These are phyloP conservation scores for Gymnoscopelus braueri DNA, from an alignment of 2,797 vertebrate genomes.

Conservation along the genomic window DNA sequence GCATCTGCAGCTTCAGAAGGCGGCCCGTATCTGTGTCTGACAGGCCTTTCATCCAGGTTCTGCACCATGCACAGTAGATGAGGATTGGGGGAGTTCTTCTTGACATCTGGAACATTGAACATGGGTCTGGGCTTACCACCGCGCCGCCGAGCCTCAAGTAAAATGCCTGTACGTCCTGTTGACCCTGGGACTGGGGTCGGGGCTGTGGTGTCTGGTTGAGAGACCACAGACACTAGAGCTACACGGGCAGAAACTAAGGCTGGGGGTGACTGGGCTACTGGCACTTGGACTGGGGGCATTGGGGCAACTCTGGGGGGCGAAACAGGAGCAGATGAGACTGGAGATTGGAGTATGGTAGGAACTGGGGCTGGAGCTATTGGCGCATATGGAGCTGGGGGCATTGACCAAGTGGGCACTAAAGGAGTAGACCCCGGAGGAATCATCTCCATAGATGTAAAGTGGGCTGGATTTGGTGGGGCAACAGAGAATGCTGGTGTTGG, in stretches of 20 bases:
- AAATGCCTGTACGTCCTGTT: constrained; percentile 88
- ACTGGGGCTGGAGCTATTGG: constrained; percentile 28
- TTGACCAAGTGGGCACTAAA: constrained; percentile 31
- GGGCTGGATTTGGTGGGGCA: constrained; percentile 44
- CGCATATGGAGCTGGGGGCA: constrained; percentile 33
- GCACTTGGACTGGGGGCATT: constrained; percentile 33
- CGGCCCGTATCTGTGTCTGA: constrained; percentile 58
- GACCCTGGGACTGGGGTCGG: constrained; percentile 58
- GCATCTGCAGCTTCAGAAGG: constrained; percentile 74
- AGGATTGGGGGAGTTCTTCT: constrained; percentile 93
- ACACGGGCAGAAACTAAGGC: constrained; percentile 39
- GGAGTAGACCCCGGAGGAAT: constrained; percentile 35
- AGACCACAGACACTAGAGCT: constrained; percentile 54
- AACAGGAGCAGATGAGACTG: constrained; percentile 10
- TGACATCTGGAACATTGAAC: constrained; percentile 89
- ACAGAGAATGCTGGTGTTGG: constrained; percentile 38
- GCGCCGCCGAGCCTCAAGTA: constrained; percentile 89
- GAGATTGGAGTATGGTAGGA: constrained; percentile 41
- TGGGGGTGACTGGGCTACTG: constrained; percentile 39
- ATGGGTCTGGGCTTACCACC: constrained; percentile 87
- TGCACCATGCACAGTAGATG: constrained; percentile 94
- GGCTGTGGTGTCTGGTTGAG: constrained; percentile 54
- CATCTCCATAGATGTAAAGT: constrained; percentile 52
- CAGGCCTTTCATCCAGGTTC: constrained; percentile 91
- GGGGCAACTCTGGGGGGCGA: constrained; percentile 19